Percentiles rank a stretch among this genome's conserved stretches.
phyloP scores from a whole-genome alignment of 2,888 invertebrate genomes.

The Drosophila borborema region DNA sequence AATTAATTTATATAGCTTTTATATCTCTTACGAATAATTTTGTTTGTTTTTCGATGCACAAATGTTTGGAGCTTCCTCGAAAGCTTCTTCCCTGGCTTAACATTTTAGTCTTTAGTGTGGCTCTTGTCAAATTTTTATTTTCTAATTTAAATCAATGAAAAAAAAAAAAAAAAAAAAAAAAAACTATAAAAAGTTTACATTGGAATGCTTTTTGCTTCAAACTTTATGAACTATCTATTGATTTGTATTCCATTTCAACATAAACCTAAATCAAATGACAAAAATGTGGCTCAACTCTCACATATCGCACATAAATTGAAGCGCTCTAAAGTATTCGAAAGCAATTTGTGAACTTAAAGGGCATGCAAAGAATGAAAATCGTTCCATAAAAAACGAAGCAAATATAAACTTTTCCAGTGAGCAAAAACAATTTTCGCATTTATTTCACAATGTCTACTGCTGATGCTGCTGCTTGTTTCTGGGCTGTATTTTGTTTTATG shows the following conservation, averaged over 20 bases:
- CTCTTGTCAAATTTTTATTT: neutral
- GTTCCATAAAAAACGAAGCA: constrained; percentile 48
- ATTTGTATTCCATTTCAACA: neutral
- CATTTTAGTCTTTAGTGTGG: neutral
- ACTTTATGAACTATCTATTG: neutral
- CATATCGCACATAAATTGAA: constrained; percentile 58
- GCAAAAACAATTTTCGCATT: constrained; percentile 59
- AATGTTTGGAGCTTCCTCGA: neutral
- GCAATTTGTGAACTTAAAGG: constrained; percentile 55
- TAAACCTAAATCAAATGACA: constrained; percentile 8
- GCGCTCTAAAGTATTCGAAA: constrained; percentile 62
- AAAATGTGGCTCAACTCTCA: constrained; percentile 14
- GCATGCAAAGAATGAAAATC: constrained; percentile 24
- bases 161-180: neutral
- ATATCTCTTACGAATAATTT: too few relatives aligned
- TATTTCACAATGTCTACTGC: constrained; percentile 23
- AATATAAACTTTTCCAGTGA: constrained; percentile 48
- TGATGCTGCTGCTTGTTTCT: constrained; percentile 15
- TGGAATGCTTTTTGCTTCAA: neutral
- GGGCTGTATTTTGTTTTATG: constrained; percentile 59
- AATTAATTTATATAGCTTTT: neutral
- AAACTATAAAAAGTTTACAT: neutral
- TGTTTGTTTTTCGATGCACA: neutral
- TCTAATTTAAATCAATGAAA: neutral
- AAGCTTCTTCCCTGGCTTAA: neutral